Percentiles rank a stretch among this genome's conserved stretches.
Conservation (phyloP, 2,797 vertebrate species). For the Eremophila alpestris region DNA sequence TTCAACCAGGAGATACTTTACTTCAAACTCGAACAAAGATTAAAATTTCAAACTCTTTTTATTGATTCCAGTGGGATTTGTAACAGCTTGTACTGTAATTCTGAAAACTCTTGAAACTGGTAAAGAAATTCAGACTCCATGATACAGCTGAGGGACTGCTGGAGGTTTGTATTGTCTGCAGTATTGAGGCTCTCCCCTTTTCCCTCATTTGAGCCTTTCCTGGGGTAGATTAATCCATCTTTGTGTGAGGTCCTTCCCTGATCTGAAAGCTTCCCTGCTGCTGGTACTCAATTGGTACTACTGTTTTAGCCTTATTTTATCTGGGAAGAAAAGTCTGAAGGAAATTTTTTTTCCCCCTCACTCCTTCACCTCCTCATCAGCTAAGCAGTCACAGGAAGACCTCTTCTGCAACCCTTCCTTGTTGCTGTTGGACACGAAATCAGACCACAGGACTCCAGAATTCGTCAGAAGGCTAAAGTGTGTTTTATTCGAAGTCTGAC, state of each 20-base stretch:
- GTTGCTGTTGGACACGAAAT: too few relatives aligned
- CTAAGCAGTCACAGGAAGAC: background rate
- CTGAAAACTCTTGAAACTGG: background rate
- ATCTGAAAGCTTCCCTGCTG: background rate
- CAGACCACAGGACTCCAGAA: too few relatives aligned
- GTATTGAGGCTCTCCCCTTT: background rate
- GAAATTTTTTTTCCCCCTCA: background rate
- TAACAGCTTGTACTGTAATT: background rate
- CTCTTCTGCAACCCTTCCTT: background rate
- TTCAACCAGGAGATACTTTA: background rate
- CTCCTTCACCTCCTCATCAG: background rate
- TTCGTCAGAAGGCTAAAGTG: too few relatives aligned
- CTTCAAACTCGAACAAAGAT: background rate
- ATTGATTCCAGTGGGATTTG: background rate
- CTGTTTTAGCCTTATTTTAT: background rate
- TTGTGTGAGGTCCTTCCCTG: background rate
- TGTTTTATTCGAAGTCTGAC: too few relatives aligned
- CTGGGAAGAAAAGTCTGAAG: background rate
- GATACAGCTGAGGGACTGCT: background rate
- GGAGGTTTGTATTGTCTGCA: background rate
- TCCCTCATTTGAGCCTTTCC: background rate
- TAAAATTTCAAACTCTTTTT: background rate
- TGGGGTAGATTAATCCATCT: background rate
- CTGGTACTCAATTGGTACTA: background rate
- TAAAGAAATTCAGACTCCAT: background rate